Evolutionary conservation across 1,140 invertebrate genomes (phyloP).

Genomic region (Brachionus calyciflorus): DNA sequence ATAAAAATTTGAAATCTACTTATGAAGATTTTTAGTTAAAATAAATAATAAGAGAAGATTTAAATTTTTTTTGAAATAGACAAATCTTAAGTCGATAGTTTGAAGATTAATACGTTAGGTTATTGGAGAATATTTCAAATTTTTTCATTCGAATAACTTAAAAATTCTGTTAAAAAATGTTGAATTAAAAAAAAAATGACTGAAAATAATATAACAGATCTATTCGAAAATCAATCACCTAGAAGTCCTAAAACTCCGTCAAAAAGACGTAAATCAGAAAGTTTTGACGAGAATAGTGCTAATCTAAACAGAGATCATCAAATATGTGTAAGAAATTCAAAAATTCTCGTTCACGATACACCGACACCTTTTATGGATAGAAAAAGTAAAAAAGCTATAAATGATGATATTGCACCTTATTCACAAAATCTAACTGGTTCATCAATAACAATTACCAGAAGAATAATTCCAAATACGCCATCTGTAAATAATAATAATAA

Average conservation of each 20-base stretch:
- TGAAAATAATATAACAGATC: neutral
- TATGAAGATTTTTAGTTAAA: too few relatives aligned
- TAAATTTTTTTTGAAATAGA: too few relatives aligned
- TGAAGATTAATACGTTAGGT: too few relatives aligned
- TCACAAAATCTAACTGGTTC: neutral
- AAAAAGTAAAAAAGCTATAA: neutral
- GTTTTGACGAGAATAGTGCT: neutral
- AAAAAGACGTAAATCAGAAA: neutral
- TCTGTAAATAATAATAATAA: neutral
- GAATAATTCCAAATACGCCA: conserved; percentile 1
- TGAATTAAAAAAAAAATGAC: neutral
- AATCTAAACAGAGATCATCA: neutral
- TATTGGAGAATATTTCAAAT: too few relatives aligned
- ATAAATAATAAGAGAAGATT: too few relatives aligned
- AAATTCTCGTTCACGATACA: neutral
- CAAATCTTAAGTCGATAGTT: too few relatives aligned
- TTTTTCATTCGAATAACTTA: too few relatives aligned
- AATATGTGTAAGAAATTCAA: neutral
- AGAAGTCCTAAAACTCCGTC: neutral
- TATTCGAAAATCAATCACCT: neutral
- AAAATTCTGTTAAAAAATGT: neutral
- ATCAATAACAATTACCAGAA: neutral
- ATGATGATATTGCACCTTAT: neutral
- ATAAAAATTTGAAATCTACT: too few relatives aligned
- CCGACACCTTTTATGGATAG: conserved; percentile 24